Percentiles rank a stretch among this genome's conserved stretches.
These are phyloP conservation scores for Diplodus sargus DNA, from an alignment of 2,797 vertebrate genomes.

Conservation along the genomic window DNA sequence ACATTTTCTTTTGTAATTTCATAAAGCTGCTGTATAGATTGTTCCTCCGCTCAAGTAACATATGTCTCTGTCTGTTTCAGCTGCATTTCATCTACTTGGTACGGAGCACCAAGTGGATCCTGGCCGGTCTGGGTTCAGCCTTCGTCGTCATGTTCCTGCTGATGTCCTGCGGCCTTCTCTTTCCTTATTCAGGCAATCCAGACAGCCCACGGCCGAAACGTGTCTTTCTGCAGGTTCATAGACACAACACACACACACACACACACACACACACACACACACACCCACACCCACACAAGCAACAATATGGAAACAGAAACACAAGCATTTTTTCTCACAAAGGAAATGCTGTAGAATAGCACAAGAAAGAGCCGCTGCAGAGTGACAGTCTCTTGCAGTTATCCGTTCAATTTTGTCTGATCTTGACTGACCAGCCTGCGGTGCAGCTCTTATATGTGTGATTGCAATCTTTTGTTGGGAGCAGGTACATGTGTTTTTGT, in stretches of 20 bases:
- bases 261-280: conserved; percentile 17
- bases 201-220: conserved; percentile 92
- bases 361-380: not conserved
- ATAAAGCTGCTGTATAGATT: not conserved
- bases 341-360: not conserved
- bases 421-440: not conserved
- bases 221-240: conserved; percentile 92
- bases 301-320: conserved; percentile 14
- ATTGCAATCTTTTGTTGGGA: conserved; percentile 1
- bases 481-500: conserved; percentile 8
- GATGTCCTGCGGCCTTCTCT: conserved; percentile 92
- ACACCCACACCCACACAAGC: conserved; percentile 21
- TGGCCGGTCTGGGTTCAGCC: conserved; percentile 85
- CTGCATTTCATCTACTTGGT: conserved; percentile 94
- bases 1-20: not conserved
- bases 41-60: conserved; percentile 1
- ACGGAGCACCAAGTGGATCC: conserved; percentile 88
- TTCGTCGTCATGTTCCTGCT: conserved; percentile 88
- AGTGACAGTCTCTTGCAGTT: not conserved
- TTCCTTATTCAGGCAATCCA: conserved; percentile 90
- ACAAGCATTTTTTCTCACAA: too few relatives aligned
- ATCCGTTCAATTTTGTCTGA: not conserved
- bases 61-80: conserved; percentile 78
- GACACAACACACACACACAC: conserved; percentile 15
- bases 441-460: not conserved